A percentile compares a stretch with the other conserved stretches of the same genome.
Conservation (phyloP, 2,797 vertebrate genomes). For the Lutjanus campechanus region DNA sequence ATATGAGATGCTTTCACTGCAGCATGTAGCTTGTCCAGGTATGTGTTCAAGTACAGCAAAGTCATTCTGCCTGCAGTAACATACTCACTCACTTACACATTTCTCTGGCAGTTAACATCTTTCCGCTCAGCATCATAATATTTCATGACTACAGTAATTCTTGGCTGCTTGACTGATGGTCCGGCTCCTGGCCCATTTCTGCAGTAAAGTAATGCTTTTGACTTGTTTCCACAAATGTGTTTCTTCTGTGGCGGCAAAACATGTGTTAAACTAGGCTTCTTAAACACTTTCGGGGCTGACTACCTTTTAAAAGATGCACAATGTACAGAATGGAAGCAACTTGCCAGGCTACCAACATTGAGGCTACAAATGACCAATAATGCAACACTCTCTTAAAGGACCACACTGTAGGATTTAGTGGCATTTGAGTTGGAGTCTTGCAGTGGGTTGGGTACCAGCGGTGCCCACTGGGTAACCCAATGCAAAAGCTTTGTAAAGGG, state of each 20-base stretch:
- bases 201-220: not conserved
- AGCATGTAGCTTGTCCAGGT: not conserved
- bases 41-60: not conserved
- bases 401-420: no score
- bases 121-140: not conserved
- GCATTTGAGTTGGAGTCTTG: no score
- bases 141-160: slow-evolving; percentile 14
- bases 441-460: no score
- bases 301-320: not conserved
- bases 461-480: no score
- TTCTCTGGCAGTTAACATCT: not conserved
- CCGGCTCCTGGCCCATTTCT: not conserved
- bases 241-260: not conserved
- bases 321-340: not conserved
- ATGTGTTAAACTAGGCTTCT: not conserved
- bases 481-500: no score
- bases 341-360: not conserved
- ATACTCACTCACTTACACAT: not conserved
- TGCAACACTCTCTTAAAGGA: not conserved
- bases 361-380: not conserved
- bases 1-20: not conserved
- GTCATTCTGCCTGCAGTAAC: not conserved
- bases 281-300: not conserved
- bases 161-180: slow-evolving; percentile 14
- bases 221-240: slow-evolving; percentile 8